A percentile compares a stretch with the other conserved stretches of the same genome.
These are phyloP conservation scores for Conus canariensis DNA, from an alignment of 2,888 invertebrate species.

Conservation along the genomic window DNA sequence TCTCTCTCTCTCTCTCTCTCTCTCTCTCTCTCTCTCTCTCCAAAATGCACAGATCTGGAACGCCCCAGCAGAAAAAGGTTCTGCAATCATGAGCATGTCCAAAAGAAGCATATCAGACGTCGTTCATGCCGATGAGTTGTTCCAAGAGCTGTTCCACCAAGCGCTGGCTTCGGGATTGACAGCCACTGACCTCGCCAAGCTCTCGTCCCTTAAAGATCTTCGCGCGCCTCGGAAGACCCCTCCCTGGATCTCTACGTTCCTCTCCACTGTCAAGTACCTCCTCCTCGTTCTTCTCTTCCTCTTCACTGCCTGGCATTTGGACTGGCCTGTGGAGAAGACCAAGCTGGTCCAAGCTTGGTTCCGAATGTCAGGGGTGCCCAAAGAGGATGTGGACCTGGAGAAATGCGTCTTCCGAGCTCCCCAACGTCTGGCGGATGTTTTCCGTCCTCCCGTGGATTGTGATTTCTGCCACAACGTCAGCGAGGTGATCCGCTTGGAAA, in stretches of 20 bases:
- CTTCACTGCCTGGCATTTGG: slow-evolving; percentile 53
- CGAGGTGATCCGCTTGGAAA: slow-evolving; percentile 84
- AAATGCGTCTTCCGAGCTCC: slow-evolving; percentile 65
- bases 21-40: not conserved
- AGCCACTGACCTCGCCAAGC: slow-evolving; percentile 56
- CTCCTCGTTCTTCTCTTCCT: not conserved
- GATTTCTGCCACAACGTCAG: slow-evolving; percentile 86
- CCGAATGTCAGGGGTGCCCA: slow-evolving; percentile 52
- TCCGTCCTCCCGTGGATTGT: slow-evolving; percentile 91
- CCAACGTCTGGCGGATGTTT: slow-evolving; percentile 75
- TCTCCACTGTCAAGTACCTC: slow-evolving; percentile 31
- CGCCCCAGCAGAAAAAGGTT: no score
- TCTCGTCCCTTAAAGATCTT: slow-evolving; percentile 58
- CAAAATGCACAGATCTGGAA: not conserved
- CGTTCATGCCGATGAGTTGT: slow-evolving; percentile 31
- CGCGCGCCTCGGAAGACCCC: slow-evolving; percentile 18
- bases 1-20: no score
- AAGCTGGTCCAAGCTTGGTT: slow-evolving; percentile 58
- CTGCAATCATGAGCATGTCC: not conserved
- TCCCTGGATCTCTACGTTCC: not conserved
- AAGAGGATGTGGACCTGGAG: slow-evolving; percentile 53
- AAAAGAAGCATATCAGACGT: no score
- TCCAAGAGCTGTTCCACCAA: slow-evolving; percentile 57
- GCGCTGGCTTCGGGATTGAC: slow-evolving; percentile 62
- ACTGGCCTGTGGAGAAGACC: slow-evolving; percentile 63